Evolutionary conservation across 2,797 vertebrate species (phyloP).

Genomic region (Leptatherina wallacei): DNA sequence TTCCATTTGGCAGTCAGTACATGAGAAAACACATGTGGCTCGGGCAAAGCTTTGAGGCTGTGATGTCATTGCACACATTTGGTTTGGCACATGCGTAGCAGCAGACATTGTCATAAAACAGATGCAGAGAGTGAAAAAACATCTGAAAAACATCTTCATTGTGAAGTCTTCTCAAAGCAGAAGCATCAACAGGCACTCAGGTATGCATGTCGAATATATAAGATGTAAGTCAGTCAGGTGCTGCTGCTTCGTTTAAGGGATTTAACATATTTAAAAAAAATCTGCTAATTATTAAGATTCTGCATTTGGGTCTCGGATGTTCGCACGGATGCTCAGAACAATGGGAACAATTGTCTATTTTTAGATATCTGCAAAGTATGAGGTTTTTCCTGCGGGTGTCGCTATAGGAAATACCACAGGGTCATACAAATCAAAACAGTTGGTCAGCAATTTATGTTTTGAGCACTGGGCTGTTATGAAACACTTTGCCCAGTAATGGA

Average conservation of each 20-base stretch:
- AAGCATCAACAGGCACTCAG: neutral
- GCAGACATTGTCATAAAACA: conserved; percentile 30
- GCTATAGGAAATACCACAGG: conserved; percentile 29
- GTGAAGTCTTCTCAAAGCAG: conserved; percentile 2
- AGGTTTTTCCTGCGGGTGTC: conserved; percentile 38
- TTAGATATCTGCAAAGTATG: conserved; percentile 9
- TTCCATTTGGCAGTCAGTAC: neutral
- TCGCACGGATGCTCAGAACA: conserved; percentile 10
- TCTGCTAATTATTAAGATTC: conserved; percentile 3
- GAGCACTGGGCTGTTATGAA: neutral
- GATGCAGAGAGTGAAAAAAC: conserved; percentile 16
- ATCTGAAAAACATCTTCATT: conserved; percentile 36
- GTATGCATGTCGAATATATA: too few species aligned
- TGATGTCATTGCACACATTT: conserved; percentile 28
- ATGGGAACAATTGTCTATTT: conserved; percentile 21
- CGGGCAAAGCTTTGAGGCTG: conserved; percentile 43
- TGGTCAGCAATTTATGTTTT: neutral
- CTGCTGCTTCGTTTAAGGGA: neutral
- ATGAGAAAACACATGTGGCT: conserved; percentile 32
- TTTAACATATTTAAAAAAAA: neutral
- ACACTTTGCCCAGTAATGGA: too few species aligned
- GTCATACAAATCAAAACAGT: conserved; percentile 4
- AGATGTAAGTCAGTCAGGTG: too few species aligned
- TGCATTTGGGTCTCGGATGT: neutral
- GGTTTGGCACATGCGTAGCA: conserved; percentile 32